Evolutionary conservation across 2,888 invertebrate species (phyloP).

Genomic region (Troglohyphantes excavatus): DNA sequence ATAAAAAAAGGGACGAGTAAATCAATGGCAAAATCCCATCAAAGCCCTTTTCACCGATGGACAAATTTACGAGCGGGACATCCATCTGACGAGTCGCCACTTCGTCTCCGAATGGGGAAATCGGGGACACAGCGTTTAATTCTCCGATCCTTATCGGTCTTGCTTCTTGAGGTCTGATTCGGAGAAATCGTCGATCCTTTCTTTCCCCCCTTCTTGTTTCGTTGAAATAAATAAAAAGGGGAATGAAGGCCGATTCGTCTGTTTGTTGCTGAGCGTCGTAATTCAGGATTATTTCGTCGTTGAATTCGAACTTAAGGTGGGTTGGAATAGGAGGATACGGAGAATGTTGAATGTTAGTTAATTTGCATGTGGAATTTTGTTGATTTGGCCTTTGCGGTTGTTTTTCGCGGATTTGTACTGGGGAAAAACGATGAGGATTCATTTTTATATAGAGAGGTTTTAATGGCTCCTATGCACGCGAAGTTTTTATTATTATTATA

Average conservation of each 20-base stretch:
- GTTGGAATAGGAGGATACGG: too few species aligned
- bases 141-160: slow-evolving; percentile 47
- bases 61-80: slow-evolving; percentile 43
- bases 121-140: slow-evolving; percentile 41
- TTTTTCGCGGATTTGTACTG: too few species aligned
- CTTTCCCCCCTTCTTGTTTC: not conserved
- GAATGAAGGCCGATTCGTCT: too few species aligned
- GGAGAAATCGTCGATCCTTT: slow-evolving; percentile 27
- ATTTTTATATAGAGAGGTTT: too few species aligned
- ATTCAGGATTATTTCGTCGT: slow-evolving; percentile 7
- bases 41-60: slow-evolving; percentile 47
- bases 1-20: slow-evolving; percentile 3
- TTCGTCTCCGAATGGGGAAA: slow-evolving; percentile 25
- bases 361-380: too few species aligned
- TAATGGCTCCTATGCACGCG: too few species aligned
- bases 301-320: too few species aligned
- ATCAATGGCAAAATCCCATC: slow-evolving; percentile 42
- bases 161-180: slow-evolving; percentile 24
- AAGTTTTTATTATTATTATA: too few species aligned
- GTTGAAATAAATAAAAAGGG: too few species aligned
- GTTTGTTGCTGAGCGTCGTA: not conserved
- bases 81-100: slow-evolving; percentile 36
- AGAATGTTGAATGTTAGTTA: too few species aligned
- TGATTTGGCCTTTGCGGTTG: too few species aligned
- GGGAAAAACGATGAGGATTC: too few species aligned